Conservation (phyloP, 1,140 invertebrate genomes). For the Drosophila navojoa region DNA sequence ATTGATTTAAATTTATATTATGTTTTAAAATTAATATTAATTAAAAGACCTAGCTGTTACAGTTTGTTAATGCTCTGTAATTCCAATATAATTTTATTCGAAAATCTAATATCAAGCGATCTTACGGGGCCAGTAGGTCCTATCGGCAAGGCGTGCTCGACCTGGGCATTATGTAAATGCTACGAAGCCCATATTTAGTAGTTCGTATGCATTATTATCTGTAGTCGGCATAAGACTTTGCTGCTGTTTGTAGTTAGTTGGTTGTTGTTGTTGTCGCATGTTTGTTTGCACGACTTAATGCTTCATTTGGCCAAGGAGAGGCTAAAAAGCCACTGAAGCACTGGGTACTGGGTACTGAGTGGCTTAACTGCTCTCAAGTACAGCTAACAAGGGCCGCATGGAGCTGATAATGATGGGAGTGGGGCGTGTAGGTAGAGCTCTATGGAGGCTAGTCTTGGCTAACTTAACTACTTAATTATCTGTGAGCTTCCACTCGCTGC, state of each 20-base stretch:
- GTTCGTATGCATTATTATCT: conserved; percentile 36
- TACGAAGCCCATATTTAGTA: conserved; percentile 4
- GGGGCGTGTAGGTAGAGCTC: background rate
- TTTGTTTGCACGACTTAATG: conserved; percentile 58
- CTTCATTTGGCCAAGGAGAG: conserved; percentile 33
- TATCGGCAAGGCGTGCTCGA: background rate
- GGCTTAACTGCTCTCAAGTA: conserved; percentile 45
- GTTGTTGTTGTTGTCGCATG: conserved; percentile 48
- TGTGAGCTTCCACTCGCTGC: conserved; percentile 5
- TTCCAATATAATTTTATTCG: too few species aligned
- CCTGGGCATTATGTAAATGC: conserved; percentile 54
- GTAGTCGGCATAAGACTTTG: conserved; percentile 46
- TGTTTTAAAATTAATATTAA: too few species aligned
- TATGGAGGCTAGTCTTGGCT: conserved; percentile 31
- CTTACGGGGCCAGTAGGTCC: too few species aligned
- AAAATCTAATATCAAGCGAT: too few species aligned
- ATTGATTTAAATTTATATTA: too few species aligned
- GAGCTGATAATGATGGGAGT: background rate
- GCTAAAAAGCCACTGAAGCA: conserved; percentile 6
- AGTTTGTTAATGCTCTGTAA: too few species aligned
- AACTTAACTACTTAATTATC: conserved; percentile 53
- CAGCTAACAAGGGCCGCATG: conserved; percentile 25
- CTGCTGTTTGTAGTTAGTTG: conserved; percentile 23
- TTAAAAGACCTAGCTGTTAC: too few species aligned
- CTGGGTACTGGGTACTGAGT: conserved; percentile 3